These are phyloP conservation scores for Mormyrus iriodes DNA, from an alignment of 2,113 vertebrate genomes.

Conservation along the genomic window DNA sequence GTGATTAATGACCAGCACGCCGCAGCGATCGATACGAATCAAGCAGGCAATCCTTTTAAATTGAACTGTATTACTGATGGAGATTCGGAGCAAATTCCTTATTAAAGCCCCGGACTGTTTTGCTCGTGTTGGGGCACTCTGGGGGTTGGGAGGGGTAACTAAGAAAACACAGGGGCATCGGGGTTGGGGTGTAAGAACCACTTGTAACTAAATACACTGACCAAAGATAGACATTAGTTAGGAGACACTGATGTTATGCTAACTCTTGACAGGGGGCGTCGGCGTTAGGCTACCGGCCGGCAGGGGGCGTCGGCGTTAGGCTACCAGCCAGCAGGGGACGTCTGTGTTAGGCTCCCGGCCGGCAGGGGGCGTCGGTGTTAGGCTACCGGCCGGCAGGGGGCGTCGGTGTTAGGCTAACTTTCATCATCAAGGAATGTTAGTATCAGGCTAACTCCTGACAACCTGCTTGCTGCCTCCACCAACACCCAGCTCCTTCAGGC, in stretches of 20 bases:
- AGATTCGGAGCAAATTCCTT: neutral
- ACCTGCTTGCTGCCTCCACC: neutral
- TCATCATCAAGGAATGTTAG: neutral
- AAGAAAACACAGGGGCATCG: neutral
- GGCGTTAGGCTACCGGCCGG: too few relatives aligned
- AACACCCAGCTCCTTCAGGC: neutral
- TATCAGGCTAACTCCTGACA: neutral
- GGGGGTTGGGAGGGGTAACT: too few relatives aligned
- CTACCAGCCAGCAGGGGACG: neutral
- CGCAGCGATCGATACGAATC: neutral
- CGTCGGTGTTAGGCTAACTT: neutral
- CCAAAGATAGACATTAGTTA: too few relatives aligned
- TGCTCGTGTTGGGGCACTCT: neutral
- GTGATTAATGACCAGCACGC: neutral
- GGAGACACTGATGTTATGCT: too few relatives aligned
- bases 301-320: neutral
- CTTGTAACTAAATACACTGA: neutral
- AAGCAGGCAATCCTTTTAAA: neutral
- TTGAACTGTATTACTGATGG: neutral
- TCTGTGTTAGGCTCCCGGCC: accelerated
- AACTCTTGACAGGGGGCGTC: too few relatives aligned
- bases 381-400: neutral
- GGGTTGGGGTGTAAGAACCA: neutral
- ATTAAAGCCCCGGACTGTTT: neutral
- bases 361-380: too few relatives aligned